Conservation (phyloP, 2,888 invertebrate genomes). For the Drosophila kanekoi region DNA sequence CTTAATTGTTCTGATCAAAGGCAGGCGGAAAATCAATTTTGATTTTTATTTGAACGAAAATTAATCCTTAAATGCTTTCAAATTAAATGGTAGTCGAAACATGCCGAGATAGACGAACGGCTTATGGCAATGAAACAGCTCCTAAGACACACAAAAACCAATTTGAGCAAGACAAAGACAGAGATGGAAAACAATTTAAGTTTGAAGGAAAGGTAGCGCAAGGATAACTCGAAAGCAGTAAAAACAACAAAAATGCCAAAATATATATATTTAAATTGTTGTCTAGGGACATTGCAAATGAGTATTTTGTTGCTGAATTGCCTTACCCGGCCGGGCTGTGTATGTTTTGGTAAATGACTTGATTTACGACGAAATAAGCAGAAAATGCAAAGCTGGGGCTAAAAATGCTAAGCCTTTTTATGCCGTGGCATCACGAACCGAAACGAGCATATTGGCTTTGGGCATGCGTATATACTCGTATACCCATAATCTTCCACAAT, state of each 20-base stretch:
- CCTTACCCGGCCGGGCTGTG: neutral
- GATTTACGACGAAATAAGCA: conserved; percentile 70
- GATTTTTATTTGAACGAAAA: conserved; percentile 10
- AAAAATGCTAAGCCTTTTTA: neutral
- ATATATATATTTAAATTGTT: conserved; percentile 72
- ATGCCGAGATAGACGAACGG: conserved; percentile 10
- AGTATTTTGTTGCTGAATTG: conserved; percentile 12
- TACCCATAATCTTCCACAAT: no score
- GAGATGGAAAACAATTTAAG: conserved; percentile 15
- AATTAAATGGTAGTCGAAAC: conserved; percentile 40
- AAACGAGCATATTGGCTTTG: neutral
- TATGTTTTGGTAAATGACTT: conserved; percentile 50
- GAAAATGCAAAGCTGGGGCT: conserved; percentile 45
- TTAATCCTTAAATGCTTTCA: conserved; percentile 20
- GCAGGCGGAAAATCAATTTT: conserved; percentile 70
- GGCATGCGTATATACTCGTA: neutral
- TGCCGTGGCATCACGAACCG: neutral
- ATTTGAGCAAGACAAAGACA: conserved; percentile 1
- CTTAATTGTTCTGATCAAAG: conserved; percentile 56
- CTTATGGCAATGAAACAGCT: conserved; percentile 65
- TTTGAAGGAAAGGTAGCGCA: conserved; percentile 11
- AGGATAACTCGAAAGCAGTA: conserved; percentile 24
- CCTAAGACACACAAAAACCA: conserved; percentile 31
- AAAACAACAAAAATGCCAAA: conserved; percentile 40
- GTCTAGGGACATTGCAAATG: conserved; percentile 43